Percentiles rank a stretch among this genome's conserved stretches.
These are phyloP conservation scores for Vimba vimba DNA, from an alignment of 2,113 vertebrate species.

Conservation along the genomic window DNA sequence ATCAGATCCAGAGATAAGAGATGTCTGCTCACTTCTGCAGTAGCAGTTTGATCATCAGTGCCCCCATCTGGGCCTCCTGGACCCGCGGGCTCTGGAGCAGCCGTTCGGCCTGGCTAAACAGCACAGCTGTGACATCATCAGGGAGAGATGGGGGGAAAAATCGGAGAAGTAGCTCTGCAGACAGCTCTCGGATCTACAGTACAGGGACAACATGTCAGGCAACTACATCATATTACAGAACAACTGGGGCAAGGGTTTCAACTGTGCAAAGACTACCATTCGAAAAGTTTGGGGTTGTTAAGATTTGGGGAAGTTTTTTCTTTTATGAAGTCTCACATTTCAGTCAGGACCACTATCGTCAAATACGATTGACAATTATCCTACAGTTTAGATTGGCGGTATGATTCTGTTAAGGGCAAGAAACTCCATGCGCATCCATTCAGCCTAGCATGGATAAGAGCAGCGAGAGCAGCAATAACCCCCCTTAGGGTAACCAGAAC, in stretches of 20 bases:
- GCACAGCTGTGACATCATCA: conserved; percentile 59
- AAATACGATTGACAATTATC: too few relatives aligned
- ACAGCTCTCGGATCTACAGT: conserved; percentile 84
- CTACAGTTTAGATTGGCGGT: too few relatives aligned
- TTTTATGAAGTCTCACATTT: not conserved
- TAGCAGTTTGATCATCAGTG: conserved; percentile 81
- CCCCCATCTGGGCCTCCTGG: conserved; percentile 85
- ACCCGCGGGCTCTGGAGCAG: conserved; percentile 82
- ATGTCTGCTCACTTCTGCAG: conserved; percentile 80
- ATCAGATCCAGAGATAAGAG: too few relatives aligned
- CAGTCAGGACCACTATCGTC: too few relatives aligned
- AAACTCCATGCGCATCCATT: too few relatives aligned
- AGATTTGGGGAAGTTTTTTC: not conserved
- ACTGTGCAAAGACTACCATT: not conserved
- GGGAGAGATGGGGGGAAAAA: conserved; percentile 78
- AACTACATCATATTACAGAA: not conserved
- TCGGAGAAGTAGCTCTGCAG: conserved; percentile 76
- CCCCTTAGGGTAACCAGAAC: too few relatives aligned
- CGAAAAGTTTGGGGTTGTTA: not conserved
- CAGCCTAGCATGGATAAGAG: too few relatives aligned
- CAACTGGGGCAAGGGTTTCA: not conserved
- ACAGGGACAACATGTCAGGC: not conserved
- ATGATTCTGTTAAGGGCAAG: too few relatives aligned
- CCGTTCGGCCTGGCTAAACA: conserved; percentile 72
- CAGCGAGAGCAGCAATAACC: too few relatives aligned